Evolutionary conservation across 2,797 vertebrate genomes (phyloP).

Genomic region (Cyprinella venusta): DNA sequence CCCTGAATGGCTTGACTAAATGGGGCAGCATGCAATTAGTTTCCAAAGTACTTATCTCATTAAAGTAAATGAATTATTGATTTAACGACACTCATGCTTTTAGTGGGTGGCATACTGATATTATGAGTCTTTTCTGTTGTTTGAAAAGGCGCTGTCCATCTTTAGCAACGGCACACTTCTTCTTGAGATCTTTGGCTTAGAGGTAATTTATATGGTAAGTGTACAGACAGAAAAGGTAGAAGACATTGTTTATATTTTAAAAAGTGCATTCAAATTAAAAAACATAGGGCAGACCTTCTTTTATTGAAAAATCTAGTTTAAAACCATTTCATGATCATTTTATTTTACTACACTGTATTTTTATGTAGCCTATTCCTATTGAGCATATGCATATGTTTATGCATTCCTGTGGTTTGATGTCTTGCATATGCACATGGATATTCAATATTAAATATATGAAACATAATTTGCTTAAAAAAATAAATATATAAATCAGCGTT

Average conservation of each 20-base stretch:
- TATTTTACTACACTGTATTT: background rate
- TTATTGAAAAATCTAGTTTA: background rate
- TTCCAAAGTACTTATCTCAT: constrained; percentile 97
- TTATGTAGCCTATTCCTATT: background rate
- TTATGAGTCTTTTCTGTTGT: constrained; percentile 78
- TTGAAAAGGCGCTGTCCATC: constrained; percentile 72
- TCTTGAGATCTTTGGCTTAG: constrained; percentile 30
- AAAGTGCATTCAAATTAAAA: constrained; percentile 13
- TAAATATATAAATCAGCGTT: background rate
- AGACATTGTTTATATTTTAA: constrained; percentile 17
- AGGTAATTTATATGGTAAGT: constrained; percentile 27
- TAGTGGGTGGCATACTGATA: constrained; percentile 85
- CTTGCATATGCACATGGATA: background rate
- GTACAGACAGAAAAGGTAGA: constrained; percentile 1
- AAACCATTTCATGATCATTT: background rate
- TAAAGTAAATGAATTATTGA: constrained; percentile 99
- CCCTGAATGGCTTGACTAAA: constrained; percentile 84
- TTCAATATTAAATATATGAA: no score
- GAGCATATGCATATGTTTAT: no score
- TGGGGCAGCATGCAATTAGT: constrained; percentile 94
- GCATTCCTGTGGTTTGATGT: constrained; percentile 1
- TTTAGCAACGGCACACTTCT: constrained; percentile 57
- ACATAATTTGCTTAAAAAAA: background rate
- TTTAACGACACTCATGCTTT: constrained; percentile 94
- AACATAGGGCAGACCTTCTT: background rate